These are phyloP conservation scores for Machaerirhynchus nigripectus DNA, from an alignment of 2,113 vertebrate genomes.

Conservation along the genomic window DNA sequence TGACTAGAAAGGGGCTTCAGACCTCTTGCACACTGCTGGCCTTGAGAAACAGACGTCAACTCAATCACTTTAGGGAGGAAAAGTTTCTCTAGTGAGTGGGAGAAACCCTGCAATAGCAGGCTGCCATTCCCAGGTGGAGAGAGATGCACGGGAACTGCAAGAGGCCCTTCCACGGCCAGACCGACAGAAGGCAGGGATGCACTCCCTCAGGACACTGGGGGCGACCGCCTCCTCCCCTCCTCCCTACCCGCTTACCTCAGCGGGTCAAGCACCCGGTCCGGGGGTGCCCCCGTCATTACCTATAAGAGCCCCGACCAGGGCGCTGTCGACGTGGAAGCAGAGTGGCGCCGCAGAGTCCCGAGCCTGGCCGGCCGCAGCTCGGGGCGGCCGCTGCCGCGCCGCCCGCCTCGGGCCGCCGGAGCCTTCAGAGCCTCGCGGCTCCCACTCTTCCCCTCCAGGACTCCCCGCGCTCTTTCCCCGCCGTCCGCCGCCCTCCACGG, in stretches of 20 bases:
- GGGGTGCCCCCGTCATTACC: conserved; percentile 58
- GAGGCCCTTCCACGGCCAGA: accelerated
- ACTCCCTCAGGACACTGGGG: background rate
- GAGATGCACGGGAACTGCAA: accelerated
- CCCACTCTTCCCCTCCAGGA: background rate
- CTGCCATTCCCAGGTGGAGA: accelerated
- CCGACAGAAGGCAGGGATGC: accelerated
- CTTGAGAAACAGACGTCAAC: background rate
- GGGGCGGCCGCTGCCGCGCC: background rate
- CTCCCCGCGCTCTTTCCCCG: too few species aligned
- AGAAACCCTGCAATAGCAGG: background rate
- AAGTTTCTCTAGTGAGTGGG: accelerated
- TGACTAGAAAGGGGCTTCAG: background rate
- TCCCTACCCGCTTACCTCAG: background rate
- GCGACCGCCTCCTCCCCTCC: accelerated
- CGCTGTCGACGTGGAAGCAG: conserved; percentile 72
- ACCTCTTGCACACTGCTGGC: background rate
- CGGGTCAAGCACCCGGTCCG: accelerated
- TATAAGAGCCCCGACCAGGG: conserved; percentile 77
- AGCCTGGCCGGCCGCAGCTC: background rate
- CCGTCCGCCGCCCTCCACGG: background rate
- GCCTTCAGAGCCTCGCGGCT: background rate
- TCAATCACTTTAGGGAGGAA: accelerated
- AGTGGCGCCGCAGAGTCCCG: conserved; percentile 12
- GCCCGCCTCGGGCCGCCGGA: background rate